These are phyloP conservation scores for Sakesphorus luctuosus DNA, from an alignment of 2,113 vertebrate species.

Conservation along the genomic window DNA sequence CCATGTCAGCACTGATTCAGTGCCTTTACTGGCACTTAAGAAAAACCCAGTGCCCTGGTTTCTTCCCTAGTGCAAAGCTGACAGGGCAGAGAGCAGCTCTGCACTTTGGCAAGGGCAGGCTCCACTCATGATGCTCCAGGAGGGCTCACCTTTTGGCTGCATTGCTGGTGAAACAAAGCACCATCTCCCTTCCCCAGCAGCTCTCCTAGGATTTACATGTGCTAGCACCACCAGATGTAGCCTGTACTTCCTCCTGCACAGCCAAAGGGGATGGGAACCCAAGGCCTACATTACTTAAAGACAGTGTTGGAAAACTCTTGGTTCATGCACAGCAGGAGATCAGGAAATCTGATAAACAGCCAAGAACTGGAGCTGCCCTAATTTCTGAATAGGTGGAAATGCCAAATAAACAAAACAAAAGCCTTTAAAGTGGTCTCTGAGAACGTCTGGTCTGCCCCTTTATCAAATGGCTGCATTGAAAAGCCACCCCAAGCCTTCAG, in stretches of 20 bases:
- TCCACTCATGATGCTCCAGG: neutral
- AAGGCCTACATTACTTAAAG: neutral
- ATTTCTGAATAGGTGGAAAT: slow-evolving; percentile 63
- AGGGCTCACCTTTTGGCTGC: neutral
- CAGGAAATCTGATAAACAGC: slow-evolving; percentile 40
- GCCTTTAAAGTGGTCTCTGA: slow-evolving; percentile 1
- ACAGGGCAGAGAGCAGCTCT: neutral
- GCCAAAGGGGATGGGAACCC: neutral
- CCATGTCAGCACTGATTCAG: neutral
- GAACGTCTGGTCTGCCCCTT: neutral
- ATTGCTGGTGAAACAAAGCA: neutral
- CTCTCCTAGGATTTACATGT: neutral
- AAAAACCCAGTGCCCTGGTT: neutral
- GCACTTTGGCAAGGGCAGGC: fast-evolving
- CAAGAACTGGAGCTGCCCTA: slow-evolving; percentile 26
- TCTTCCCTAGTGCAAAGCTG: neutral
- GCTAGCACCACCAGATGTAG: neutral
- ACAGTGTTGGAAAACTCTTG: neutral
- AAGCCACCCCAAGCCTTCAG: neutral
- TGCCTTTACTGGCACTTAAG: neutral
- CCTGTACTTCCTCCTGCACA: neutral
- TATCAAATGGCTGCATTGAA: neutral
- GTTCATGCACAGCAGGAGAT: neutral
- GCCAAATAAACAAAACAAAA: slow-evolving; percentile 52
- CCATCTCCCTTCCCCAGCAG: neutral